Conservation (phyloP, 2,797 vertebrate genomes). For the Lepus townsendii region DNA sequence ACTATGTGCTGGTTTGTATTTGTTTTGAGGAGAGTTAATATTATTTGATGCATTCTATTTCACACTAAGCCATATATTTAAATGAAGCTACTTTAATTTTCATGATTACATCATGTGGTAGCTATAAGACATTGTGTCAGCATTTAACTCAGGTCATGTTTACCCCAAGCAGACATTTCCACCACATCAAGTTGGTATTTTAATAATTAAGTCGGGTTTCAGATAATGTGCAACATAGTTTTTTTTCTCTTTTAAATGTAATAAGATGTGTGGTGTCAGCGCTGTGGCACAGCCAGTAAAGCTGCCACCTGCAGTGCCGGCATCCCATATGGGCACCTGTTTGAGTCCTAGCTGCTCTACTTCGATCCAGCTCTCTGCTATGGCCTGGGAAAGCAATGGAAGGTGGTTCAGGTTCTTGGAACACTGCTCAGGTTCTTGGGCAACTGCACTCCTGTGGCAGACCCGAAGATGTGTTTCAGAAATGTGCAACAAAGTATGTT, state of each 20-base stretch:
- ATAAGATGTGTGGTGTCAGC: too few species aligned
- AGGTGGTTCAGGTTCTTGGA: too few species aligned
- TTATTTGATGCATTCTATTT: not conserved
- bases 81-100: not conserved
- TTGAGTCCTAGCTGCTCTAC: too few species aligned
- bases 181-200: not conserved
- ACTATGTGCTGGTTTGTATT: not conserved
- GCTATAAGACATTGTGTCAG: not conserved
- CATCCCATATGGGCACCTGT: too few species aligned
- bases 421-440: too few species aligned
- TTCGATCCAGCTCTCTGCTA: too few species aligned
- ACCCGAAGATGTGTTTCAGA: not conserved
- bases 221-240: not conserved
- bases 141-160: not conserved
- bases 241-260: not conserved
- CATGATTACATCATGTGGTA: not conserved
- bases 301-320: too few species aligned
- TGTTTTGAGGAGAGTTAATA: not conserved
- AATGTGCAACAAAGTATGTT: not conserved
- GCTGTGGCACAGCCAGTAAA: too few species aligned
- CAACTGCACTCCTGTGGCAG: too few species aligned
- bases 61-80: not conserved
- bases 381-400: too few species aligned
- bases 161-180: not conserved
- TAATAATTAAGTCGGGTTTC: not conserved